phyloP scores from a whole-genome alignment of 2,797 vertebrate genomes.

The Pelochelys cantorii region DNA sequence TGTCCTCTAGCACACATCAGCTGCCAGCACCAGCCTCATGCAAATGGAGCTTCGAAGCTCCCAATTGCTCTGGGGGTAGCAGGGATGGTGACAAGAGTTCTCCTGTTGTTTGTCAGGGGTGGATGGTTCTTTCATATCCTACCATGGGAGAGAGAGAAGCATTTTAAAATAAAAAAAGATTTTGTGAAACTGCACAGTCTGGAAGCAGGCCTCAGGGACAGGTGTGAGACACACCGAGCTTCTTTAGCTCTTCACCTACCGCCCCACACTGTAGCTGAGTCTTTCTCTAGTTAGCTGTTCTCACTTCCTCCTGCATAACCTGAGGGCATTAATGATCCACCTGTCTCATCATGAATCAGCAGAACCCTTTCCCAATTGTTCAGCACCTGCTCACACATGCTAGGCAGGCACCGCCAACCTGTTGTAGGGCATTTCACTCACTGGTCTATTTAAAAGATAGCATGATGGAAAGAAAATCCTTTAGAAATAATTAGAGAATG shows the following conservation, averaged over 20 bases:
- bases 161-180: neutral
- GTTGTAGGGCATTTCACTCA: neutral
- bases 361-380: conserved; percentile 8
- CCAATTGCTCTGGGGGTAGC: neutral
- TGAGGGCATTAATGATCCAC: neutral
- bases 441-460: conserved; percentile 16
- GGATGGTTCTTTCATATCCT: neutral
- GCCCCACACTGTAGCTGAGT: neutral
- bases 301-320: neutral
- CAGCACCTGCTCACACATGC: neutral
- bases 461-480: conserved; percentile 11
- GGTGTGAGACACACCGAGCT: neutral
- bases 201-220: neutral
- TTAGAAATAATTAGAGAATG: fast-evolving
- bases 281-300: neutral
- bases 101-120: neutral
- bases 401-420: fast-evolving
- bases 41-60: neutral
- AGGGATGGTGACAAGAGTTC: neutral
- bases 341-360: neutral
- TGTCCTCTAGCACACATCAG: neutral
- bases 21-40: neutral
- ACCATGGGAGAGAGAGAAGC: neutral
- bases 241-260: neutral
- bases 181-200: neutral